Evolutionary conservation across 2,113 vertebrate genomes (phyloP), one percentile per base, ranked within the genome.

Genomic region (Hypomesus transpacificus): DNA sequence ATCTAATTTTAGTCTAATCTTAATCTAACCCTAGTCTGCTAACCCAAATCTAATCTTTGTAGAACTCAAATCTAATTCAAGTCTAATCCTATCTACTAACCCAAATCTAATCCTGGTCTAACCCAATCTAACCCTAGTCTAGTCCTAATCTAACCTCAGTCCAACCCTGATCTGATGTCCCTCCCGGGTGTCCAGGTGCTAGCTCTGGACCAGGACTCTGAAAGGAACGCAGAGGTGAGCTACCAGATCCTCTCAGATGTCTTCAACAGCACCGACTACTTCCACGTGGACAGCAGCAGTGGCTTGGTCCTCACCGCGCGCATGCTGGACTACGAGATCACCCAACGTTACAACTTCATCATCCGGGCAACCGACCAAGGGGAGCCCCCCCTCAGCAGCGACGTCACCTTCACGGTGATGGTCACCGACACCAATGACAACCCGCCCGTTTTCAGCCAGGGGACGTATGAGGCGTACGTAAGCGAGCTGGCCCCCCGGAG

Each of bases 201-300:
- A 46, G 95, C 96, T 20, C 88, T 83, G 3, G 97, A 99, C 80
- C 93, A 90, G 24, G 97, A 99, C 84, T 95, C 96, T 3, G 94
- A 92, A 63, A 94, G 92, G 76, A 97, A 96, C 68, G 91, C 88
- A 39, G 59, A 90, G 20, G 91, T 98, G 56, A 91, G 87, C 31
- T 99, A 98, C 85, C 95, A 98, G 85, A 96, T 99, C 77, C 90
- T 96, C n/a, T 91, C 95, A 66, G 97, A 98, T 74, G 87, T 92
- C 61, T 93, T 94, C 83, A 96, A 97, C 86, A 96, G 93, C 90
- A 95, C 93, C 0, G 95, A 98, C 75, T 97, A 94, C 85, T 99
- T 99, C 80, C 93, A 94, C 75, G 94, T 99, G 2, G 96, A 98
- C 78, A 92, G 94, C 7, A 87, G 81, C 68, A 96, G 93, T 60